Conservation (phyloP, 2,888 invertebrate species). For the Lamellibrachia satsuma region DNA sequence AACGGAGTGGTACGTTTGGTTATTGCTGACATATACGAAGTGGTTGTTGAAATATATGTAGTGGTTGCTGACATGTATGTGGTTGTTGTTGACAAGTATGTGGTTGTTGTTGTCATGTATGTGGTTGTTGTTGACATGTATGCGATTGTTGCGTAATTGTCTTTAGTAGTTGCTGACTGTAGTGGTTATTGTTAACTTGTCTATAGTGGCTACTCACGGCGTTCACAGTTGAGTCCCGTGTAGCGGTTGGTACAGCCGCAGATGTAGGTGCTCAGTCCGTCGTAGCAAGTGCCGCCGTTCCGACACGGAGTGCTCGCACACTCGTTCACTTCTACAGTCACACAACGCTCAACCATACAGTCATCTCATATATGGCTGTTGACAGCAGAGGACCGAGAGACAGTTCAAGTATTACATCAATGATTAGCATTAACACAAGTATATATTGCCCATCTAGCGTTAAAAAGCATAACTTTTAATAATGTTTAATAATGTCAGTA, state of each 20-base stretch:
- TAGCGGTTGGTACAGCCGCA: constrained; percentile 37
- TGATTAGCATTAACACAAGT: neutral
- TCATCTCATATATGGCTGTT: neutral
- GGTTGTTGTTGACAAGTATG: neutral
- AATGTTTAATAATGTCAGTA: too few relatives aligned
- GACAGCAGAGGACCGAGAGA: neutral
- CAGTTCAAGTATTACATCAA: neutral
- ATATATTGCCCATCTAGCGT: neutral
- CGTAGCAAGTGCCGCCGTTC: neutral
- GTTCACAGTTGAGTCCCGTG: constrained; percentile 38
- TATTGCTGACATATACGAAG: too few relatives aligned
- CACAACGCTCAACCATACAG: neutral
- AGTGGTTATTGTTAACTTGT: neutral
- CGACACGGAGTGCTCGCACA: constrained; percentile 6
- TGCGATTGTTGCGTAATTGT: neutral
- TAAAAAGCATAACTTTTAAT: too few relatives aligned
- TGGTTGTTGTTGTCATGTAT: too few relatives aligned
- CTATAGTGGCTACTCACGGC: constrained; percentile 27
- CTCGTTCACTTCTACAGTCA: neutral
- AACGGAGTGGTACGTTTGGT: too few relatives aligned
- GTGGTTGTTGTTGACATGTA: neutral
- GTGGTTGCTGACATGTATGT: too few relatives aligned
- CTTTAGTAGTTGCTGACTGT: neutral
- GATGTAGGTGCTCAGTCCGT: neutral
- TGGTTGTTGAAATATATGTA: too few relatives aligned